Base-by-base conservation (phyloP, 2,113 vertebrate genomes). In the Canis aureus region DNA sequence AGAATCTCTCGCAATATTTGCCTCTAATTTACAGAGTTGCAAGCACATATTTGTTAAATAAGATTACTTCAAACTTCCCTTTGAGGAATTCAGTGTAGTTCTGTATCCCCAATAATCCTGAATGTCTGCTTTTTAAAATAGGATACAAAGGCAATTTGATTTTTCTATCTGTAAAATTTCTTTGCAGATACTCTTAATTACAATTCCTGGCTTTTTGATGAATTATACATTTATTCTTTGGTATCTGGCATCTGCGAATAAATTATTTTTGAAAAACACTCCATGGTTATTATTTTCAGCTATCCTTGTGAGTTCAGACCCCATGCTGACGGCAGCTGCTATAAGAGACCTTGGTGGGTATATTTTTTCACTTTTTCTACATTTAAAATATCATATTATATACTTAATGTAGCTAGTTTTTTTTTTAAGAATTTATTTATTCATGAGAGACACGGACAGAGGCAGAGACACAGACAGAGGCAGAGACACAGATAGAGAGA, bases 121-220 rank as follows among this genome's bases (percentile, higher is more conserved):
- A 49, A 35, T 74, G 49, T 76, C 12, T 95, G 49, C 66, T 96
- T 96, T 96, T 80, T 64, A 90, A 96, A 93, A 97, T 19, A 25
- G 15, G 87, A 71, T 59, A 38, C 16, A 71, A 89, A 91, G 35
- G 22, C 38, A 69, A 57, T 80, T 35, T 94, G 73, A 97, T 15
- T 95, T 92, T 93, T 92, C 64, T 91, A 16, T 73, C 32, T 64
- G 0, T 87, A 53, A 97, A 85, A 94, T 93, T 67, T 93, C 62
- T 97, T 97, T 95, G 16, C 96, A 98, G 98, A 91, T 98, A 66
- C 7, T 97, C 85, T 62, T 98, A 64, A 97, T 98, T 91, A 81
- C 94, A 57, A 4, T 97, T 91, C 98, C 95, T 57, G 97, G 97
- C 20, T 93, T 97, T 96, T 11, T 86, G 0, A 13, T 98, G 19